Conservation (phyloP, 2,113 vertebrate species). For the Zosterops pallidus region DNA sequence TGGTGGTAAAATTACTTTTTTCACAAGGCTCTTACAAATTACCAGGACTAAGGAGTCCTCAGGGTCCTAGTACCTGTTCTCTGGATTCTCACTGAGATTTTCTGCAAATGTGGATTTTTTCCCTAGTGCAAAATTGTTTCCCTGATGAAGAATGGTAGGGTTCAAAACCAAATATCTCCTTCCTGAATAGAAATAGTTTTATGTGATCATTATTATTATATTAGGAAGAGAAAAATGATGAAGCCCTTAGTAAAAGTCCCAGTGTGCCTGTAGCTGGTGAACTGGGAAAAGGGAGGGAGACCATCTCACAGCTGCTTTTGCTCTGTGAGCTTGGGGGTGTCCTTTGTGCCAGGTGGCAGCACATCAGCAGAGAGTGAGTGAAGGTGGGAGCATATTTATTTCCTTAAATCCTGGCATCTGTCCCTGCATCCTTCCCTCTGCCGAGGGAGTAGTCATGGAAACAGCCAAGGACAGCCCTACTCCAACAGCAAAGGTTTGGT, state of each 20-base stretch:
- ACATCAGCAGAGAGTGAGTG: not conserved
- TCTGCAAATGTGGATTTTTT: not conserved
- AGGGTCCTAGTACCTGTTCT: not conserved
- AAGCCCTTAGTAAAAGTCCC: not conserved
- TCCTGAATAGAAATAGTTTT: not conserved
- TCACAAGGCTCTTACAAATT: not conserved
- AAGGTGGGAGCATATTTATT: constrained; percentile 42
- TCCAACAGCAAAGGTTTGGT: constrained; percentile 14
- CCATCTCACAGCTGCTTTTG: not conserved
- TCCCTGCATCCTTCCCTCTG: not conserved
- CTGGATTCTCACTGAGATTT: not conserved
- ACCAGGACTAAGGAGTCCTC: not conserved
- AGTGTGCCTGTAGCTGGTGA: not conserved
- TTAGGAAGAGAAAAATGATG: not conserved
- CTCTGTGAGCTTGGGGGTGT: not conserved
- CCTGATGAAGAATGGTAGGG: not conserved
- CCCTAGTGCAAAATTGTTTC: not conserved
- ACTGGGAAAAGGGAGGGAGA: not conserved
- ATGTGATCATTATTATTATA: not conserved
- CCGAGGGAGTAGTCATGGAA: constrained; percentile 55
- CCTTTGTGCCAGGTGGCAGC: not conserved
- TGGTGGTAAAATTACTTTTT: not conserved
- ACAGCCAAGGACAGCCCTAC: constrained; percentile 45
- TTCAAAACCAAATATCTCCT: not conserved
- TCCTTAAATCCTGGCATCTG: constrained; percentile 8